Conservation (phyloP, 30 jellyfish, hydroid and myxozoan genomes). For the Euphysa ruthae region DNA sequence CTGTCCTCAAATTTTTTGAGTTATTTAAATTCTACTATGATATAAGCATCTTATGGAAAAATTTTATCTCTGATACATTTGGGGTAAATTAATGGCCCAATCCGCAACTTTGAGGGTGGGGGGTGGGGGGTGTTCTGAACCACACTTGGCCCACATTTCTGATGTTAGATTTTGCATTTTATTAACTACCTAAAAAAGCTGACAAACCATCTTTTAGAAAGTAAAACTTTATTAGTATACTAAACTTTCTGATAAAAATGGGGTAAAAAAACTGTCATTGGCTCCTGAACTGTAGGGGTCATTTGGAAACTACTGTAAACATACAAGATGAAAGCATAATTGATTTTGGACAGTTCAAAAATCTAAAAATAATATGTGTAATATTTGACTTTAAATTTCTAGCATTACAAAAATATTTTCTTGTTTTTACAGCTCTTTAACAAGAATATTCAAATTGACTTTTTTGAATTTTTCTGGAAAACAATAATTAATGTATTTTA, state of each 20-base stretch:
- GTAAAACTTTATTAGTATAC: background rate
- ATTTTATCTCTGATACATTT: background rate
- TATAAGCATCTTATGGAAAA: background rate
- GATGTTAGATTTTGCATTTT: background rate
- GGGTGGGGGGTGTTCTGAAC: too few relatives aligned
- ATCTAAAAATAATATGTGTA: too few relatives aligned
- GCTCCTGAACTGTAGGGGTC: too few relatives aligned
- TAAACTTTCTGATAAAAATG: background rate
- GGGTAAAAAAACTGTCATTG: background rate
- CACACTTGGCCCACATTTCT: background rate
- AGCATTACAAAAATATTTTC: too few relatives aligned
- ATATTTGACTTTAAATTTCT: too few relatives aligned
- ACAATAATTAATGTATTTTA: too few relatives aligned
- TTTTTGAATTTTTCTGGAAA: too few relatives aligned
- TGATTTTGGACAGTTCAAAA: too few relatives aligned
- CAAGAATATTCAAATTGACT: too few relatives aligned
- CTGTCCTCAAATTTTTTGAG: background rate
- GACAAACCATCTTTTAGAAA: background rate
- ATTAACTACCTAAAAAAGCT: background rate
- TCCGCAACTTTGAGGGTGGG: background rate
- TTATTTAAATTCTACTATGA: background rate
- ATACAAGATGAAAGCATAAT: too few relatives aligned
- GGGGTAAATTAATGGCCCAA: background rate
- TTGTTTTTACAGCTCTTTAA: too few relatives aligned
- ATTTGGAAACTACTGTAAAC: too few relatives aligned